Conservation (phyloP, 1,140 invertebrate species). For the Luehdorfia chinensis region DNA sequence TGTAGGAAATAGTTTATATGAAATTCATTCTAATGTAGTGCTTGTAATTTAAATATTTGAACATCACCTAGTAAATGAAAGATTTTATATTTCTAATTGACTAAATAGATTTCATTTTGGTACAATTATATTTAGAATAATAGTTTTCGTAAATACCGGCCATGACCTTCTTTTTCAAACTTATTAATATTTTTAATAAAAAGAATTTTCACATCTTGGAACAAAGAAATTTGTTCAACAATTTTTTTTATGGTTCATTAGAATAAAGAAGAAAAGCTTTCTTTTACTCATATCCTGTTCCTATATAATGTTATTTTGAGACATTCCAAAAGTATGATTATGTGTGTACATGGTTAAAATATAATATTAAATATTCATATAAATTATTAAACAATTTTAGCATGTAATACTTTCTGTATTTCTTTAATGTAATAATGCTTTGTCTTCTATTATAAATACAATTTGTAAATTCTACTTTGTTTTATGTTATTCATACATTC, state of each 20-base stretch:
- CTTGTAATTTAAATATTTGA: slow-evolving; percentile 1
- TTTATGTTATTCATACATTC: not conserved
- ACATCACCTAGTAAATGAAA: slow-evolving; percentile 4
- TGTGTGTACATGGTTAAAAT: not conserved
- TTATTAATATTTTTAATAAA: not conserved
- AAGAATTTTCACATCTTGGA: not conserved
- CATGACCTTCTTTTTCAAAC: not conserved
- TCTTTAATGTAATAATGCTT: not conserved
- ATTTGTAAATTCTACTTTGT: not conserved
- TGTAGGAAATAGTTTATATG: not conserved
- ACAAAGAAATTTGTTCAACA: not conserved
- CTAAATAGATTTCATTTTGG: not conserved
- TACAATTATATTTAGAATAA: not conserved
- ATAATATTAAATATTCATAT: slow-evolving; percentile 2
- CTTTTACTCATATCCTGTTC: slow-evolving; percentile 13
- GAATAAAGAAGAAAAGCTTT: slow-evolving; percentile 1
- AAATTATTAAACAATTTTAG: not conserved
- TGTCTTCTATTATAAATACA: not conserved
- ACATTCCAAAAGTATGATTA: slow-evolving; percentile 33
- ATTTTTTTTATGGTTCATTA: not conserved
- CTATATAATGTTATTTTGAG: slow-evolving; percentile 12
- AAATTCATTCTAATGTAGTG: slow-evolving; percentile 2
- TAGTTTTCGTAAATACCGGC: not conserved
- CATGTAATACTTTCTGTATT: slow-evolving; percentile 6
- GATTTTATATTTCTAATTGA: not conserved